These are phyloP conservation scores for Drosophila gunungcola DNA, from an alignment of 1,140 invertebrate species.

Conservation along the genomic window DNA sequence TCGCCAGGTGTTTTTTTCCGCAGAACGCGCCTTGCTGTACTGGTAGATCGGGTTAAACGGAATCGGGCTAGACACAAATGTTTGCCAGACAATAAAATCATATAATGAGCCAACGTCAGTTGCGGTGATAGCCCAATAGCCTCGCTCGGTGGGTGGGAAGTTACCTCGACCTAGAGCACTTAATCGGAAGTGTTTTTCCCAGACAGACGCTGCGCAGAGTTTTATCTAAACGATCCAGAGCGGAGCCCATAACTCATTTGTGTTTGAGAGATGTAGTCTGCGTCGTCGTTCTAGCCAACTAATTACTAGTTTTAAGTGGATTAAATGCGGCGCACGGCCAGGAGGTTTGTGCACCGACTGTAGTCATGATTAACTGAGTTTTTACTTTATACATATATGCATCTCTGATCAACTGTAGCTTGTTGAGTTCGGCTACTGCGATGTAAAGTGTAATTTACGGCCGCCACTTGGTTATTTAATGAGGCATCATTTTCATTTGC, in stretches of 20 bases:
- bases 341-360: constrained; percentile 12
- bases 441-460: constrained; percentile 61
- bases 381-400: constrained; percentile 22
- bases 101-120: constrained; percentile 37
- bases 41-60: constrained; percentile 54
- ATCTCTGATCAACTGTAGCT: neutral
- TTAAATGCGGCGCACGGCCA: constrained; percentile 9
- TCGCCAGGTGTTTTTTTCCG: constrained; percentile 61
- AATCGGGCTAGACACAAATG: constrained; percentile 72
- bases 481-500: constrained; percentile 73
- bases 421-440: constrained; percentile 5
- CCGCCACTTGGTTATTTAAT: constrained; percentile 52
- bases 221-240: constrained; percentile 28
- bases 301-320: constrained; percentile 36
- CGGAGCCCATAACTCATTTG: constrained; percentile 19
- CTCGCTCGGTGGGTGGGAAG: constrained; percentile 25
- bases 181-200: constrained; percentile 48
- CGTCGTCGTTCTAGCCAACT: constrained; percentile 25
- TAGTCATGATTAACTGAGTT: constrained; percentile 44
- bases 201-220: neutral
- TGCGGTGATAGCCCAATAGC: neutral
- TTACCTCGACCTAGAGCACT: constrained; percentile 40
- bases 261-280: constrained; percentile 11
- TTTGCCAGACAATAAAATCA: constrained; percentile 62
- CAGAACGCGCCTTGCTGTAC: constrained; percentile 33